Base-by-base conservation (phyloP, 2,113 vertebrate species). In the Crotophaga sulcirostris region DNA sequence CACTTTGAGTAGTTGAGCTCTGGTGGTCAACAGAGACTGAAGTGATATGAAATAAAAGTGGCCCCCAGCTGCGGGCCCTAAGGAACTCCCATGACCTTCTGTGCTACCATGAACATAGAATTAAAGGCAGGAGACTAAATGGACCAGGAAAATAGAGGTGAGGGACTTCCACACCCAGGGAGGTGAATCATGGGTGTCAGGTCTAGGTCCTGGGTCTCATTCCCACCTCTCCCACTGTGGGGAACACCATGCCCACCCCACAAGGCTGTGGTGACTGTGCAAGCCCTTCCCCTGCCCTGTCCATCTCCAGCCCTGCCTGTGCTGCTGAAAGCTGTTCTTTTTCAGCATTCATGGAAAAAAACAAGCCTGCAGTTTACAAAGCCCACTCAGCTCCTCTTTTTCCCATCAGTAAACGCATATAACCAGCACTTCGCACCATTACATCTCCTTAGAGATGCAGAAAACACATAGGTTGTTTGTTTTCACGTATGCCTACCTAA, bases 381-480 rank as follows among this genome's bases (percentile, higher is more conserved):
- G 21, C 73, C 67, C 20, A 15, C 80, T 63, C 38, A 70, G 82
- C 91, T 92, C 84, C 77, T 45, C 72, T 84, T 79, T n/a, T 90
- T 84, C 52, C 82, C 91, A 25, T 88, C 74, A 63, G 92, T 66
- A 87, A 90, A 94, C 0, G 29, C 34, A 10, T 76, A 80, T 18
- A 92, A 51, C 74, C 84, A 88, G 58, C 59, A 66, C 74, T 95
- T 95, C 4, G 52, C 58, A 76, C 80, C 73, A 52, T 96, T 84
- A 64, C 86, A 95, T 89, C 90, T 97, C 93, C 84, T 93, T 28
- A 66, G 93, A 97, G 84, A 95, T 84, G 78, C 76, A 81, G 94
- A 81, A 97, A 96, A 96, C 92, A 85, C 94, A 90, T 34, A 86
- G 91, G 87, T 80, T 96, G 95, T 95, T 98, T 97, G 94, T 96